phyloP scores from a whole-genome alignment of 2,888 invertebrate species.

The Nemoura dubitans region DNA sequence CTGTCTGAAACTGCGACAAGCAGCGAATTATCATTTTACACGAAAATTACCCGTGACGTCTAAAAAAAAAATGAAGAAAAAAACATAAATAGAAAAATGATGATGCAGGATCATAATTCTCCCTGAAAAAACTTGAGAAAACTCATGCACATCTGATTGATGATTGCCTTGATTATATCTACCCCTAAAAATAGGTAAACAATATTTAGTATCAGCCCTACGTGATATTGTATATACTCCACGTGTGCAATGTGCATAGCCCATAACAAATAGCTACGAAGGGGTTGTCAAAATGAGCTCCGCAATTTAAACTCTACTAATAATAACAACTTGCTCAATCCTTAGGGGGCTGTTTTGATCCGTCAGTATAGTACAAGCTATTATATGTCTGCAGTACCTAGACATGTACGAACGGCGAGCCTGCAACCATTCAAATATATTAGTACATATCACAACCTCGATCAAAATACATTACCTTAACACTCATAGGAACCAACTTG shows the following conservation, averaged over 20 bases:
- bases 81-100: not conserved
- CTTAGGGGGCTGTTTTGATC: not conserved
- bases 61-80: not conserved
- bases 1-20: not conserved
- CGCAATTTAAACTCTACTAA: not conserved
- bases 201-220: not conserved
- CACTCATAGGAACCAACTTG: not conserved
- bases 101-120: no score
- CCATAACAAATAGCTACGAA: no score
- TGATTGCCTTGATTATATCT: not conserved
- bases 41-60: not conserved
- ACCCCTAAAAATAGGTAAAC: not conserved
- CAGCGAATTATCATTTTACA: not conserved
- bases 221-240: not conserved
- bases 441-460: not conserved
- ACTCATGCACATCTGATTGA: not conserved
- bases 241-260: no score
- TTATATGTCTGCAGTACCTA: not conserved
- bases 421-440: not conserved
- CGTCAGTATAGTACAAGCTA: no score
- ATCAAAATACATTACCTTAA: not conserved
- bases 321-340: not conserved
- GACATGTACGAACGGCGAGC: not conserved
- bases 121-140: not conserved
- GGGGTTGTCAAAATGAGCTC: no score